Base-by-base conservation (phyloP, 2,888 invertebrate genomes). In the Epistrophella euchroma region DNA sequence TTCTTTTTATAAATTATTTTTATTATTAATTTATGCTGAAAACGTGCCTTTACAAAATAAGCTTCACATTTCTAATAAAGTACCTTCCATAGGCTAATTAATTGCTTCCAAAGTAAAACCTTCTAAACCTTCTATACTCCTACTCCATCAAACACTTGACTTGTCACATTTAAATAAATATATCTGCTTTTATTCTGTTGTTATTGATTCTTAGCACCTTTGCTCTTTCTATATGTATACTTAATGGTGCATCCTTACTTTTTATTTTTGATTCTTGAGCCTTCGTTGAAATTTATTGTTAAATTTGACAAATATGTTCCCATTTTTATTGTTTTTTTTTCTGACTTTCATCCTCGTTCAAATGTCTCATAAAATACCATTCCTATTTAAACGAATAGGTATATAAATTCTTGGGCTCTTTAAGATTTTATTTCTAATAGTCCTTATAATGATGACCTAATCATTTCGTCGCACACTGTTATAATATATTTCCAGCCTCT, bases 391-490 rank as follows among this genome's bases (percentile, higher is more conserved):
- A 45, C 28, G 5, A n/a, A n/a, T n/a, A n/a, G n/a, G n/a, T 40
- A 45, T n/a, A 45, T 45, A 43, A 62, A 43, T 62, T 43, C 62
- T n/a, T 62, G 9, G 25, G 45, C 9, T 60, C 13, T 62, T 62
- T 2, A 19, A 66, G 11, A 62, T 6, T 66, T 47, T 47, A 66
- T 47, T 47, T 4, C 13, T 28, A 47, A 68, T 50, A 32, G 66
- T 68, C 52, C 25, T 52, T 32, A 32, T 32, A 52, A 52, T 47
- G 32, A 35, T 47, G 66, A 47, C 32, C 66, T 47, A 47, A 66
- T 66, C 66, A 32, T 19, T 66, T 10, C 17, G 66, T 66, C 43
- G 47, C 47, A 32, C 35, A 66, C 66, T 66, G 66, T 28, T 28
- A 28, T 28, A 28, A 2, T 28, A 28, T 60, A 40, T 25, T 62